These are phyloP conservation scores for Scarus forsteni DNA, from an alignment of 2,797 vertebrate genomes.

Conservation along the genomic window DNA sequence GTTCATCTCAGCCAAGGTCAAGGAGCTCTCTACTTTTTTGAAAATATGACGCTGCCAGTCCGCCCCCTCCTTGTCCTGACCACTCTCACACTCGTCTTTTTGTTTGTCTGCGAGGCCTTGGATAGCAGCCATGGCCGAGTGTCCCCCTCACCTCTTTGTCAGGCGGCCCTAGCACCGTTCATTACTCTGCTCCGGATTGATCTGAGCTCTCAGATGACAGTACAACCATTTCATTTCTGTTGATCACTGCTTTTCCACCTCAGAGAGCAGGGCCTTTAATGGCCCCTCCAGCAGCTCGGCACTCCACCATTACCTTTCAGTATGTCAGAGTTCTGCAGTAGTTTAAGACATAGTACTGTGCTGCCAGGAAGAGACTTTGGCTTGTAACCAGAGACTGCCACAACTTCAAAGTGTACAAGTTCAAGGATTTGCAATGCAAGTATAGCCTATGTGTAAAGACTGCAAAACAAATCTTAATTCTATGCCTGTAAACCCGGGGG, in stretches of 20 bases:
- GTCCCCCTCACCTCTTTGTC: conserved; percentile 44
- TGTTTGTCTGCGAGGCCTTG: conserved; percentile 38
- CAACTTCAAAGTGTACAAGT: not conserved
- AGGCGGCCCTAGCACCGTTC: conserved; percentile 39
- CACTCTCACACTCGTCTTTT: conserved; percentile 30
- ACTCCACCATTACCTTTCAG: conserved; percentile 35
- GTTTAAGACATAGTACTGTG: conserved; percentile 19
- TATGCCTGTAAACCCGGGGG: no score
- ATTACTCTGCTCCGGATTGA: conserved; percentile 57
- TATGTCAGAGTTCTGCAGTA: conserved; percentile 29
- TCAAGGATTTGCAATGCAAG: not conserved
- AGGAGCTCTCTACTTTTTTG: conserved; percentile 37
- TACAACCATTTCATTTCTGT: conserved; percentile 62
- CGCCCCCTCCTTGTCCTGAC: conserved; percentile 26
- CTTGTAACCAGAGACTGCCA: conserved; percentile 1
- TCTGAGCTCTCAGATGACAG: conserved; percentile 52
- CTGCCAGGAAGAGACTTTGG: not conserved
- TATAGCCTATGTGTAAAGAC: not conserved
- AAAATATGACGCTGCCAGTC: conserved; percentile 34
- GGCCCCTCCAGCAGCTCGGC: conserved; percentile 35
- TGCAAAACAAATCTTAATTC: no score
- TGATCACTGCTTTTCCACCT: conserved; percentile 70
- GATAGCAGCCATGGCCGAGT: conserved; percentile 30
- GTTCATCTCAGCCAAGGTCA: conserved; percentile 69
- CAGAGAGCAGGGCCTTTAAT: conserved; percentile 52